Percentiles rank a stretch among this genome's conserved stretches.
phyloP scores from a whole-genome alignment of 2,797 vertebrate genomes.

The Lophotriccus pileatus region DNA sequence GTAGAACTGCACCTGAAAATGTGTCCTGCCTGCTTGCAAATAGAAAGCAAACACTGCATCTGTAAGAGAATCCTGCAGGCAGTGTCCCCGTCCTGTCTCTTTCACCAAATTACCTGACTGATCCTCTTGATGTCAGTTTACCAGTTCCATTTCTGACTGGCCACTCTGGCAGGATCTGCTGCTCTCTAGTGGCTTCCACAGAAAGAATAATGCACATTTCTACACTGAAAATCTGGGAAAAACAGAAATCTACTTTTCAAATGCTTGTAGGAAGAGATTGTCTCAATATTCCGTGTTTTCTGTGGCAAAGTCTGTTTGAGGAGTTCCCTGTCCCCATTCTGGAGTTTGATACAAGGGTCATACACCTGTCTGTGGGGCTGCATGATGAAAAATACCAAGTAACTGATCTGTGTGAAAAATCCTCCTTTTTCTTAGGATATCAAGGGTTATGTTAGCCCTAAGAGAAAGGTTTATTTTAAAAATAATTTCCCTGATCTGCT shows the following conservation, averaged over 20 bases:
- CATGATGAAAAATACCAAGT: background rate
- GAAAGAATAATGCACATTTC: background rate
- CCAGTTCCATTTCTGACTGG: background rate
- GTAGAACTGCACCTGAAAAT: background rate
- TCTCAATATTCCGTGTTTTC: background rate
- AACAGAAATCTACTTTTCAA: background rate
- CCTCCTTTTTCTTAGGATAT: background rate
- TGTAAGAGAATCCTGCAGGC: background rate
- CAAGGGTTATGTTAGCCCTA: background rate
- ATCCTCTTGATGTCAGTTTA: background rate
- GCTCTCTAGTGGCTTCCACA: background rate
- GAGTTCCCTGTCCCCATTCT: background rate
- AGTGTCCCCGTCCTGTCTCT: background rate
- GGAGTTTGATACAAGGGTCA: background rate
- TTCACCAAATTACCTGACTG: background rate
- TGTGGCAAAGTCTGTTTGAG: background rate
- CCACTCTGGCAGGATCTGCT: background rate
- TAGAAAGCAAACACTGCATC: background rate
- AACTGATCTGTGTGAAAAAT: background rate
- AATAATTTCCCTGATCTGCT: background rate
- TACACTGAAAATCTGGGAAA: background rate
- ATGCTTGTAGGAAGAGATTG: background rate
- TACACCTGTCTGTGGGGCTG: background rate
- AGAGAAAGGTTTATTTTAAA: background rate
- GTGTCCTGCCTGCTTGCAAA: background rate